These are phyloP conservation scores for Meloidogyne floridensis DNA, from an alignment of 1,140 invertebrate genomes.

Conservation along the genomic window DNA sequence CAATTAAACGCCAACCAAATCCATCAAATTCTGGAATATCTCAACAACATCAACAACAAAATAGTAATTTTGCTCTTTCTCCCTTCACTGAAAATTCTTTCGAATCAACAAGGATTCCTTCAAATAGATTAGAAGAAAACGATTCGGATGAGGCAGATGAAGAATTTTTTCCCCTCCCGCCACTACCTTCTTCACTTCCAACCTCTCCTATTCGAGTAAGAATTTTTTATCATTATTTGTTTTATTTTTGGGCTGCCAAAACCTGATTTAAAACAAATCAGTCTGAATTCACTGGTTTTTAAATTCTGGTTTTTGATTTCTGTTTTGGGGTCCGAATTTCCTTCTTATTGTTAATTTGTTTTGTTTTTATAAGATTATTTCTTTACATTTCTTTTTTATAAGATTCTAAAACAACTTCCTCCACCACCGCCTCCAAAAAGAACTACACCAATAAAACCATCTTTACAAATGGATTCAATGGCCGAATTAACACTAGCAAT, in stretches of 20 bases:
- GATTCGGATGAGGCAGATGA: conserved; percentile 62
- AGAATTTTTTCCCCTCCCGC: conserved; percentile 61
- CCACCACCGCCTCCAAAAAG: conserved; percentile 63
- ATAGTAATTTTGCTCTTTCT: background rate
- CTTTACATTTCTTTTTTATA: no score
- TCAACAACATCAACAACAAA: background rate
- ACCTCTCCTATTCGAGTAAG: conserved; percentile 8
- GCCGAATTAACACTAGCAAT: conserved; percentile 41
- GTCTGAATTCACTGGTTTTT: no score
- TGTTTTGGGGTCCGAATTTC: no score
- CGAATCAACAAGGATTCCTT: background rate
- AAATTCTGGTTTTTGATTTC: no score
- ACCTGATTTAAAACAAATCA: no score
- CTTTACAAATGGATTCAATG: conserved; percentile 50
- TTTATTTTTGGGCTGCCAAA: no score
- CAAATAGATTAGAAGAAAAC: conserved; percentile 35
- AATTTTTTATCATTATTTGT: no score
- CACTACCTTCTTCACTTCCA: conserved; percentile 17
- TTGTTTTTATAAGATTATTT: no score
- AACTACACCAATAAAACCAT: background rate
- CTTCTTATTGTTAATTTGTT: no score
- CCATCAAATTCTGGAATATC: background rate
- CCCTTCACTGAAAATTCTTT: background rate
- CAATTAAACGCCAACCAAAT: conserved; percentile 35
- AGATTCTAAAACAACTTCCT: background rate